Evolutionary conservation across 1,140 invertebrate species (phyloP), one percentile per base, ranked within the genome.

Genomic region (Linepithema humile): DNA sequence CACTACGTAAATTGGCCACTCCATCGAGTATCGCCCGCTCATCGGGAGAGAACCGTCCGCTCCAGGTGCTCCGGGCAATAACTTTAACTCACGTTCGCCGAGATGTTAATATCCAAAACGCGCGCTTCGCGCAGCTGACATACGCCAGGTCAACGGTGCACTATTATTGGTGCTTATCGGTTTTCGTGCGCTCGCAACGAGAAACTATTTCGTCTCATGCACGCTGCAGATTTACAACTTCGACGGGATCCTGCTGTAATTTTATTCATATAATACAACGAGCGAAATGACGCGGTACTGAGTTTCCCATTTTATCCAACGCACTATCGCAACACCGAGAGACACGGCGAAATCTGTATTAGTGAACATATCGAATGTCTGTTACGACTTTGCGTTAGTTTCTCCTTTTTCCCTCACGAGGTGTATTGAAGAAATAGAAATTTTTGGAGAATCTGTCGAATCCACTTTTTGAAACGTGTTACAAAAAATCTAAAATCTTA

Each of bases 1-100:
- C 48, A 78, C 26, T 78, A 78, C 67, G 73, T 75, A 75, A 75
- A 62, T 53, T 69, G 48, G 20, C 12, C 45, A 45, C 32, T 78
- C 62, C 45, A 78, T 78, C 62, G 17, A 3, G 43, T 45, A 62
- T 45, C 15, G 32, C 17, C 32, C 29, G 64, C 48, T 40, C 35
- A 15, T 67, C 32, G 59, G 10, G 20, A 53, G 48, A 78, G 62
- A n/a, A 29, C 32, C 74, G 12, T 69, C 23, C 48, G 32, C 55
- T 48, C 26, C 72, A 45, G 26, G 26, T 75, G 64, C 62, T 55
- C 4, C 35, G 62, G 48, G 75, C 62, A 69, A 69, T 78, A 78
- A 78, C 32, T 78, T 78, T 69, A 78, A 69, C 23, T 78, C 45
- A 69, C 35, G 62, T 69, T 65, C 48, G 35, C 29, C 17, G 17